phyloP scores from a whole-genome alignment of 2,113 vertebrate species.

The Strigops habroptila region DNA sequence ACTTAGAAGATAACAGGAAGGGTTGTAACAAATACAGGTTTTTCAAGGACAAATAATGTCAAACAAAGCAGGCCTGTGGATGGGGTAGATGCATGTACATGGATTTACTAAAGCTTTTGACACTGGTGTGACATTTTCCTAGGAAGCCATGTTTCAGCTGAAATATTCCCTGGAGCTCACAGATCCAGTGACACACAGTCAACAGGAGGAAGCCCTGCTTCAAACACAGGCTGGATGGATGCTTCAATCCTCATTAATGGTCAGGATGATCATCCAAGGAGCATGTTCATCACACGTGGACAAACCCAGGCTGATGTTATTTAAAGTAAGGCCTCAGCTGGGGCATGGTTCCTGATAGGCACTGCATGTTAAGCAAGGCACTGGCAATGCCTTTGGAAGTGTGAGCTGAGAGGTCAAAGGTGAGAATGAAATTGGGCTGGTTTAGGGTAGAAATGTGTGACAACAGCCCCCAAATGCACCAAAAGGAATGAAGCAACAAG shows the following conservation, averaged over 20 bases:
- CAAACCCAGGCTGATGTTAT: background rate
- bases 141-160: background rate
- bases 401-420: background rate
- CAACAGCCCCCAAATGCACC: background rate
- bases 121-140: background rate
- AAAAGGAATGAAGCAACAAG: background rate
- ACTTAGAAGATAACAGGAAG: background rate
- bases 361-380: background rate
- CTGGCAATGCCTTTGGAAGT: background rate
- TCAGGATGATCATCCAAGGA: background rate
- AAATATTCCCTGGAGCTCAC: background rate
- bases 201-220: background rate
- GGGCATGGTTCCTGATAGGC: accelerated
- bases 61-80: background rate
- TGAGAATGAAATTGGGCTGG: background rate
- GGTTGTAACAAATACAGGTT: background rate
- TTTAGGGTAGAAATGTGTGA: background rate
- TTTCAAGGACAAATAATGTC: background rate
- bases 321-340: background rate
- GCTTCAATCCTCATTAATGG: background rate
- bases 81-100: background rate
- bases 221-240: background rate
- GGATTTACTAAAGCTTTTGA: background rate
- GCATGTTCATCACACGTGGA: background rate
- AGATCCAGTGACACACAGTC: accelerated